These are phyloP conservation scores for Galerucella nymphaeae DNA, from an alignment of 2,888 invertebrate species.

Conservation along the genomic window DNA sequence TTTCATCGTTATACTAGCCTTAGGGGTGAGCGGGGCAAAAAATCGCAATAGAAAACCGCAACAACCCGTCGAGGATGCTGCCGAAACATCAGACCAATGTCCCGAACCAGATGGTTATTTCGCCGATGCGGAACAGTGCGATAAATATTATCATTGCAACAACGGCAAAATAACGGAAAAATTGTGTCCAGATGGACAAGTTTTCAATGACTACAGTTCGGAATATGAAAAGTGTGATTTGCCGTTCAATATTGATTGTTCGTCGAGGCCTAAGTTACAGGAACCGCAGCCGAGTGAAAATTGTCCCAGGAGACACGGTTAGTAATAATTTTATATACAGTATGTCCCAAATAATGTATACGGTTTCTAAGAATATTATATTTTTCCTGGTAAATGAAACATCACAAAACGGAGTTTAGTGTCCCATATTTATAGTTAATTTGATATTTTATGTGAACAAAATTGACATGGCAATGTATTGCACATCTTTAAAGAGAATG, in stretches of 20 bases:
- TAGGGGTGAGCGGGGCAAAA: constrained; percentile 28
- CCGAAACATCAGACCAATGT: constrained; percentile 75
- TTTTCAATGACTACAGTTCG: constrained; percentile 87
- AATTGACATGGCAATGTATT: no score
- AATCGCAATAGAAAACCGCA: constrained; percentile 27
- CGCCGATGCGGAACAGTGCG: constrained; percentile 87
- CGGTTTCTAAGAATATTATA: not conserved
- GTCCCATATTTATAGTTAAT: no score
- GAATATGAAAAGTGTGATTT: constrained; percentile 88
- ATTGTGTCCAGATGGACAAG: constrained; percentile 89
- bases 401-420: no score
- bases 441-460: no score
- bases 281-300: constrained; percentile 77
- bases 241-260: constrained; percentile 88
- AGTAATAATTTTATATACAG: not conserved
- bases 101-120: constrained; percentile 87
- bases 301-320: constrained; percentile 84
- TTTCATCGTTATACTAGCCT: constrained; percentile 31
- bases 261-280: constrained; percentile 79
- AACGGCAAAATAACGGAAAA: constrained; percentile 81
- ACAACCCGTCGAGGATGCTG: constrained; percentile 59
- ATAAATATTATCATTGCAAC: constrained; percentile 87
- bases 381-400: no score
- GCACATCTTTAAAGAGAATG: no score
- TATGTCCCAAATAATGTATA: not conserved